Evolutionary conservation across 1,140 invertebrate species (phyloP), one percentile per base, ranked within the genome.

Genomic region (Charaxes varanes): DNA sequence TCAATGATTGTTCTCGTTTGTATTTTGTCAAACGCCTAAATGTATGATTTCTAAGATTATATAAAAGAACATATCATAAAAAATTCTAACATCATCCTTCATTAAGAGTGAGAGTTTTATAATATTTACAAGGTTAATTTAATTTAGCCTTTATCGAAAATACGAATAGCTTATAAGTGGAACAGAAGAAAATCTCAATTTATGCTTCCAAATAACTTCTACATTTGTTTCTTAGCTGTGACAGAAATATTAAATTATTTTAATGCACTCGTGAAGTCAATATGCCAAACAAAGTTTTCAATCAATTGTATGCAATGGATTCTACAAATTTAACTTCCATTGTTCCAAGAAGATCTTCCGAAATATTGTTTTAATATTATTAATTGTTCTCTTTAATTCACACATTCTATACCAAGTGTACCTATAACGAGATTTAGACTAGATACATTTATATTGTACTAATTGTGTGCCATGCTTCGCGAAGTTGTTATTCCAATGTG

Each of bases 61-160:
- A 14, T 43, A 52, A 63, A 46, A 21, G 44, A 45, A 79, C 74
- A 79, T 79, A 79, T 79, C 74, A 77, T 63, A 46, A 49, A 42
- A 54, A 46, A 46, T 58, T 34, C 22, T 64, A 48, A 44, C 49
- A 46, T 56, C 74, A 79, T 76, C 67, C 58, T 49, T 53, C 42
- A 35, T 53, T 45, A 34, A 41, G 53, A 58, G 55, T 57, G 56
- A 66, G 46, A 59, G 40, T 56, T 71, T 14, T 61, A 65, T 62
- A 63, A 16, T 32, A 37, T 30, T 13, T 8, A 36, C 13, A n/a
- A 26, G 37, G 27, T 40, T 31, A 28, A 28, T n/a, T n/a, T n/a
- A n/a, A 24, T 22, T 40, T 36, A 36, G 21, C 33, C 33, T 16
- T 15, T 37, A 37, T 5, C 17, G 22, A 31, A 23, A 36, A 31